A percentile compares a stretch with the other conserved stretches of the same genome.
Evolutionary conservation across 2,888 invertebrate species (phyloP).

Genomic region (Drosophila meridionalis): DNA sequence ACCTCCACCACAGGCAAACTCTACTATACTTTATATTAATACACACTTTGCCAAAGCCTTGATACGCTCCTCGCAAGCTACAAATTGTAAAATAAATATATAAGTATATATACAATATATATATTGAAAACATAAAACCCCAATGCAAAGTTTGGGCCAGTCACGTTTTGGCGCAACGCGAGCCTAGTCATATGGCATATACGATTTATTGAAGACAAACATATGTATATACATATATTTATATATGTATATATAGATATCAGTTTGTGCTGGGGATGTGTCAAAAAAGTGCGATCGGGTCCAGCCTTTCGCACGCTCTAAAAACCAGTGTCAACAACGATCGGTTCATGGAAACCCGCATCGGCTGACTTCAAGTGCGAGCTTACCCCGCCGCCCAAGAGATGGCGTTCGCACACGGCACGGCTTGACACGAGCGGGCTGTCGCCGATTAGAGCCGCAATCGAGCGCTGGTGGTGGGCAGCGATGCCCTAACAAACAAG

Average conservation of each 20-base stretch:
- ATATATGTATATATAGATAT: constrained; percentile 1
- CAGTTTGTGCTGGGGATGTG: constrained; percentile 2
- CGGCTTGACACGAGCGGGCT: constrained; percentile 38
- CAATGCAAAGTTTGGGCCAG: constrained; percentile 40
- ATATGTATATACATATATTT: not conserved
- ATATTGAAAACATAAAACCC: constrained; percentile 7
- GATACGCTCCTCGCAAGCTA: constrained; percentile 11
- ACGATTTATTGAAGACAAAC: not conserved
- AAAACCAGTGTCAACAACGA: constrained; percentile 52
- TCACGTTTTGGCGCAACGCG: constrained; percentile 65
- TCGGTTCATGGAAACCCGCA: constrained; percentile 44
- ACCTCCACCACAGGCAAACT: not conserved
- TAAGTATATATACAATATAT: not conserved
- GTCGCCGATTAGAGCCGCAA: constrained; percentile 60
- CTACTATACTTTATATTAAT: constrained; percentile 16
- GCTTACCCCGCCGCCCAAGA: constrained; percentile 7
- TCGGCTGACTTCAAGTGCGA: constrained; percentile 17
- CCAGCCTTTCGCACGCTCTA: constrained; percentile 69
- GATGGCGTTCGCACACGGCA: constrained; percentile 57
- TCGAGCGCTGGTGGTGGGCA: constrained; percentile 43
- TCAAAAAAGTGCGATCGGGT: constrained; percentile 14
- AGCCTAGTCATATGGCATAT: constrained; percentile 48
- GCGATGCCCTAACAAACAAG: constrained; percentile 15
- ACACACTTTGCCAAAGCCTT: constrained; percentile 13
- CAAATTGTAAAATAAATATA: constrained; percentile 21